Base-by-base conservation (phyloP, 2,797 vertebrate species). In the Cynodonichthys magdalenae region DNA sequence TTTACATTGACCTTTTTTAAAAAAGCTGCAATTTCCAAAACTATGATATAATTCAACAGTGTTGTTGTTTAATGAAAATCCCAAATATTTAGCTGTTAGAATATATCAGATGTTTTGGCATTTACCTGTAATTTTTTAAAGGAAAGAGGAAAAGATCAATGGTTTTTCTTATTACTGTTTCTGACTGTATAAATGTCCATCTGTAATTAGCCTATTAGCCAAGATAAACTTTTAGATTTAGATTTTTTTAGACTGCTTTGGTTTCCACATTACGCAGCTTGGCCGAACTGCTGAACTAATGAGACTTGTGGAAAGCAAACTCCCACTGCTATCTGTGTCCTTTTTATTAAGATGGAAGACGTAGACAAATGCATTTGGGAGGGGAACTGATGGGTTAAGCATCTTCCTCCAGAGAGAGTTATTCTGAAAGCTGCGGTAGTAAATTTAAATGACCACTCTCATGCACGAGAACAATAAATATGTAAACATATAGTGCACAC, bases 261-360 rank as follows among this genome's bases (percentile, higher is more conserved):
- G 73, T 75, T 59, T 69, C 53, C 18, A 59, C 63, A 50, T 53
- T 71, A 48, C 53, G 48, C 62, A 52, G 61, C 74, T 83, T 48
- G 59, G 71, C 69, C 78, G 68, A 80, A 58, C 64, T 49, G 27
- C 59, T 20, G 28, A 57, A 68, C 71, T 82, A 82, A 86, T 87
- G 74, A 87, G 74, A 72, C 60, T 66, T 15, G 0, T 71, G 71
- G 34, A 84, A 77, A 60, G 28, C 60, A 57, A 77, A 80, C 73
- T 87, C 83, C 72, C 79, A 68, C 42, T 17, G 79, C 86, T 79
- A 79, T 76, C 83, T 53, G 44, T 79, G 75, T 75, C 74, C 75
- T 81, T 84, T 72, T 87, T 82, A 89, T 87, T 81, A 83, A 85
- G 77, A 86, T 66, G 62, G 63, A 83, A 69, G 58, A 68, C 65